Percentiles rank a stretch among this genome's conserved stretches.
phyloP scores from a whole-genome alignment of 2,113 vertebrate genomes.

The Saguinus midas region DNA sequence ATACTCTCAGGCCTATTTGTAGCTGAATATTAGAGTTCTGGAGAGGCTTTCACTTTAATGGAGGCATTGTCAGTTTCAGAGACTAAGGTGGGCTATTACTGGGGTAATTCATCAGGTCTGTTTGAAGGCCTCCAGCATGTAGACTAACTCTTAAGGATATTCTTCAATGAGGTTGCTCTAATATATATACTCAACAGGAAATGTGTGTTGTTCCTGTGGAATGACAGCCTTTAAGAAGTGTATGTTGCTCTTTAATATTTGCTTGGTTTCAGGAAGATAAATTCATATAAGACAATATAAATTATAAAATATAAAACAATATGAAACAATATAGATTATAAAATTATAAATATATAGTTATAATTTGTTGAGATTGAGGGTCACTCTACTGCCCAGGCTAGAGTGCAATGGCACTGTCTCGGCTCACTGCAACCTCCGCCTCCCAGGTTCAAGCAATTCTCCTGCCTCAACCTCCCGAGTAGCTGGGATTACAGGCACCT shows the following conservation, averaged over 20 bases:
- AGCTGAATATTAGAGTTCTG: background rate
- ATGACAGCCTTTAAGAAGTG: background rate
- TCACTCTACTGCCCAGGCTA: no score
- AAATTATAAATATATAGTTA: no score
- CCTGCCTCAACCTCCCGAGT: no score
- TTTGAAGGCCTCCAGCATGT: background rate
- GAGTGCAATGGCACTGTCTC: accelerated
- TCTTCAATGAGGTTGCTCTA: background rate
- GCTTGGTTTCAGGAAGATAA: background rate
- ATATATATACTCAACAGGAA: background rate
- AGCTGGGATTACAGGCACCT: no score
- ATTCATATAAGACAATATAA: background rate
- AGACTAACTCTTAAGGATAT: background rate
- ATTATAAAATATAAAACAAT: background rate
- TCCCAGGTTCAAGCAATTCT: no score
- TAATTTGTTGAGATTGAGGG: no score
- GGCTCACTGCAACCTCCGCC: no score
- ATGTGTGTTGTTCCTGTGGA: background rate
- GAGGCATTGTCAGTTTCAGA: background rate
- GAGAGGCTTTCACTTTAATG: background rate
- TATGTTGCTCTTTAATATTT: background rate
- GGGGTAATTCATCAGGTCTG: background rate
- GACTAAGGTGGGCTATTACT: background rate
- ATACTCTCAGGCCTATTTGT: background rate
- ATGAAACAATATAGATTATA: no score